phyloP scores from a whole-genome alignment of 1,140 invertebrate species.

The Brachystomella parvula region DNA sequence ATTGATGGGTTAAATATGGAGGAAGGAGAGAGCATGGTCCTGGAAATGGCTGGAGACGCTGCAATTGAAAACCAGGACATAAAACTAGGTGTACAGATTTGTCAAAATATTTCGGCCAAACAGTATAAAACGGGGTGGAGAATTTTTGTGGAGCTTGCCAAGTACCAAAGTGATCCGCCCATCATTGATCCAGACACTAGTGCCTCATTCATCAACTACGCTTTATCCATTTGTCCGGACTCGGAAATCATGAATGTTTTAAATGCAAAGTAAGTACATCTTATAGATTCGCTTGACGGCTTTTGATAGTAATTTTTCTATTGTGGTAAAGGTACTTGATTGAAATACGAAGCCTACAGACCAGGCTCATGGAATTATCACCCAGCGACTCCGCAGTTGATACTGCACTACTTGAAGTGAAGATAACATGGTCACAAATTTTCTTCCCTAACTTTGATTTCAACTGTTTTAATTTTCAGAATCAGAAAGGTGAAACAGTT shows the following conservation, averaged over 20 bases:
- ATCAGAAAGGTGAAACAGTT: slow-evolving; percentile 22
- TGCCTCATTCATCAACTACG: slow-evolving; percentile 33
- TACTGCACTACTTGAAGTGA: slow-evolving; percentile 13
- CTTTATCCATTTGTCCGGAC: slow-evolving; percentile 31
- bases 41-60: slow-evolving; percentile 51
- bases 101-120: slow-evolving; percentile 48
- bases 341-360: slow-evolving; percentile 27
- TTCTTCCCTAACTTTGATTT: not conserved
- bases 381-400: slow-evolving; percentile 15
- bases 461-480: slow-evolving; percentile 6
- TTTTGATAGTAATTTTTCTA: slow-evolving; percentile 5
- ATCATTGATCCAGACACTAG: slow-evolving; percentile 25
- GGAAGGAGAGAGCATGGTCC: slow-evolving; percentile 51
- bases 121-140: slow-evolving; percentile 51
- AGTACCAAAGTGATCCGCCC: slow-evolving; percentile 29
- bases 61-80: slow-evolving; percentile 53
- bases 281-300: not conserved
- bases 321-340: slow-evolving; percentile 24
- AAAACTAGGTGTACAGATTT: slow-evolving; percentile 46
- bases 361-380: slow-evolving; percentile 20
- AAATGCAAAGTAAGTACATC: slow-evolving; percentile 37
- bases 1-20: slow-evolving; percentile 46
- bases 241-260: slow-evolving; percentile 32
- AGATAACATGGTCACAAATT: not conserved
- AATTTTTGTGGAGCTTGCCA: slow-evolving; percentile 37